phyloP scores from a whole-genome alignment of 2,113 vertebrate genomes.

The Macquaria australasica region DNA sequence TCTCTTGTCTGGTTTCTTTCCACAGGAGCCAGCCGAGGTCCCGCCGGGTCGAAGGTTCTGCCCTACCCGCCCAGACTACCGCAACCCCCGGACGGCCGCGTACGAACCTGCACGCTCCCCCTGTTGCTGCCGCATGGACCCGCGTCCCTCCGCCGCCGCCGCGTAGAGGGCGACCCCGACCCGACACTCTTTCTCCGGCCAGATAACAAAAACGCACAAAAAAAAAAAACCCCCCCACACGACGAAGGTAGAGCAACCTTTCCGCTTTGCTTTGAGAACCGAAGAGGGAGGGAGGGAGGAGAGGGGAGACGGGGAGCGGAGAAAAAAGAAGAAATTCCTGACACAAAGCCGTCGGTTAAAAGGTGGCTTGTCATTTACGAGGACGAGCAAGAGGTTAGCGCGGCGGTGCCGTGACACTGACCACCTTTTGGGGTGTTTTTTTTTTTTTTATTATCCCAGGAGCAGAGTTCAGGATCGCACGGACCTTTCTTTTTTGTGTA shows the following conservation, averaged over 20 bases:
- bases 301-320: constrained; percentile 18
- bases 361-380: constrained; percentile 90
- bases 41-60: constrained; percentile 93
- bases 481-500: constrained; percentile 54
- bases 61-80: constrained; percentile 85
- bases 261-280: constrained; percentile 79
- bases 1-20: constrained; percentile 79
- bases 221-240: constrained; percentile 34
- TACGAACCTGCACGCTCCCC: constrained; percentile 61
- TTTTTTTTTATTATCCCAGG: constrained; percentile 31
- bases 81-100: constrained; percentile 76
- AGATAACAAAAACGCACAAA: constrained; percentile 56
- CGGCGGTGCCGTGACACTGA: constrained; percentile 73
- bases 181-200: constrained; percentile 78
- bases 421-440: constrained; percentile 52
- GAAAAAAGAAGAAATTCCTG: constrained; percentile 70
- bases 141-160: constrained; percentile 77
- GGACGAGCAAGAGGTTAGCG: constrained; percentile 83
- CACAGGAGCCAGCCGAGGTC: constrained; percentile 85
- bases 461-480: constrained; percentile 72
- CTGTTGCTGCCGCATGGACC: constrained; percentile 85
- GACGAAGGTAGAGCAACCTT: constrained; percentile 84
- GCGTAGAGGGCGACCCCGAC: constrained; percentile 91
- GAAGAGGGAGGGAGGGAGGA: constrained; percentile 42
- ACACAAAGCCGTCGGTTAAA: constrained; percentile 91